Evolutionary conservation across 2,888 invertebrate species (phyloP), one percentile per base, ranked within the genome.

Genomic region (Tinea pellionella): DNA sequence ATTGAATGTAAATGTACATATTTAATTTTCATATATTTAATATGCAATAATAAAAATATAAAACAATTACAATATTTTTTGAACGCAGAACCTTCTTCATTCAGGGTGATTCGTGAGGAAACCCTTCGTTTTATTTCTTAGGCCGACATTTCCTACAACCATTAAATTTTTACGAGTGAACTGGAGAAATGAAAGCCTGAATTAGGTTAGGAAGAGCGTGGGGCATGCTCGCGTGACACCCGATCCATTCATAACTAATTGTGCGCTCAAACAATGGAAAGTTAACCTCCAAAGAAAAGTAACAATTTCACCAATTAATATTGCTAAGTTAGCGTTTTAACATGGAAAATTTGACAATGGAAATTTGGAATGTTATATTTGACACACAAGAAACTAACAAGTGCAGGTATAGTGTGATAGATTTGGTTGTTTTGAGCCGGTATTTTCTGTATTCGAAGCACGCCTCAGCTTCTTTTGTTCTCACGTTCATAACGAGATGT

Each of bases 141-240:
- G 73, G 69, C 67, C 74, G 71, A 72, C 73, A 73, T 78, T 83
- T 82, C 75, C 75, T 74, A 66, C 66, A 64, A 74, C 78, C 75
- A 83, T 85, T 86, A 86, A 85, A 82, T 78, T 82, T 85, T 84
- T 81, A 86, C 78, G 80, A 84, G 71, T 80, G 79, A 82, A 75
- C 78, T 81, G 80, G 74, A 74, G 76, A 81, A 86, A 82, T 84
- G 78, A 84, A 84, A 77, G 75, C 74, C 74, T 70, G 78, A 85
- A 85, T 83, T 81, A 78, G 84, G 84, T 84, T 84, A 84, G 78
- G 75, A 78, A 72, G 71, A 73, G 67, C 71, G 68, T 70, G 73
- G 73, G 74, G 67, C 68, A 65, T 73, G 72, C 69, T 84, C 70
- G 74, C 77, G 78, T 79, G 80, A 75, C 72, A 71, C 68, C 69